phyloP scores from a whole-genome alignment of 2,797 vertebrate genomes.

The Arrhamphus sclerolepis region DNA sequence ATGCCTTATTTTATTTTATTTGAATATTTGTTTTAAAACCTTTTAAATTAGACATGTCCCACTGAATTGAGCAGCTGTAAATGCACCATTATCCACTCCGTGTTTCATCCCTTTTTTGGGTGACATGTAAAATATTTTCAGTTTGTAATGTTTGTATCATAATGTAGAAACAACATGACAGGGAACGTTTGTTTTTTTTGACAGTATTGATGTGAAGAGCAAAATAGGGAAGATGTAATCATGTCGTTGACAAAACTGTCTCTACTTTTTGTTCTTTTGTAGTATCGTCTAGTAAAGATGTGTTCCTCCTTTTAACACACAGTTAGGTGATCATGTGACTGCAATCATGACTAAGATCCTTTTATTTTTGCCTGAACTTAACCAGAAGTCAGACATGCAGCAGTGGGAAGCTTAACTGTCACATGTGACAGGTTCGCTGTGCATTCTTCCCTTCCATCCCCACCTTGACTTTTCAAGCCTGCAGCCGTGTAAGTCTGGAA shows the following conservation, averaged over 20 bases:
- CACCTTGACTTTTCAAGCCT: constrained; percentile 64
- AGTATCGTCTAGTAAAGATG: too few species aligned
- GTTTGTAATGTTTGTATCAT: too few species aligned
- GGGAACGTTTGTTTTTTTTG: constrained; percentile 3
- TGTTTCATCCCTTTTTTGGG: neutral
- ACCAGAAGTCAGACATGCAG: constrained; percentile 17
- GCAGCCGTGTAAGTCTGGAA: constrained; percentile 63
- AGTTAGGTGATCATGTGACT: neutral
- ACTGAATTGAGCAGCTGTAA: constrained; percentile 16
- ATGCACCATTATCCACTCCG: constrained; percentile 19
- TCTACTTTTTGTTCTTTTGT: too few species aligned
- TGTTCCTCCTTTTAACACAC: too few species aligned
- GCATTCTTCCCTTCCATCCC: constrained; percentile 22
- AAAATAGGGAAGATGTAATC: neutral
- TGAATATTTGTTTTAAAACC: constrained; percentile 38
- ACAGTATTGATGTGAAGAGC: constrained; percentile 16
- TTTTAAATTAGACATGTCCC: neutral
- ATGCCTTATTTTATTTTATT: neutral
- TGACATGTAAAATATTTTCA: neutral
- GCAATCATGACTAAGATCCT: constrained; percentile 10
- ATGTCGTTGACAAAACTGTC: too few species aligned
- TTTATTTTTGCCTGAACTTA: constrained; percentile 6
- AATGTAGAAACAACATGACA: neutral
- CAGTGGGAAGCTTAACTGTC: constrained; percentile 10
- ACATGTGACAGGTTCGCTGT: constrained; percentile 11